These are phyloP conservation scores for Platycercus adscitus DNA, from an alignment of 2,113 vertebrate genomes.

Conservation along the genomic window DNA sequence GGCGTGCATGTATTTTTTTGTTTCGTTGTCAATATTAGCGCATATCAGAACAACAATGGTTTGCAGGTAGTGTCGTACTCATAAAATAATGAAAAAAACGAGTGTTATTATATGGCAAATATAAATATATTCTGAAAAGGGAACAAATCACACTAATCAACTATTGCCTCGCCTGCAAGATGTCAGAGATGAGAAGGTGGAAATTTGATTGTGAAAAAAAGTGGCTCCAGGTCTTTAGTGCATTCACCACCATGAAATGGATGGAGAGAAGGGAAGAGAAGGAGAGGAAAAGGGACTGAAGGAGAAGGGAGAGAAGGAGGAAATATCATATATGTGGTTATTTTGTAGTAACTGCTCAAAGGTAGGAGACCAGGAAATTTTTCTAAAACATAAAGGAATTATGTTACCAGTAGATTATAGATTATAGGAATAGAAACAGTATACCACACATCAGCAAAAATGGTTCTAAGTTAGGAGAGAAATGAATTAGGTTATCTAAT, in stretches of 20 bases:
- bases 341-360: neutral
- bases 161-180: neutral
- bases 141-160: neutral
- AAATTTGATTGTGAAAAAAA: neutral
- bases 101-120: neutral
- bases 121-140: neutral
- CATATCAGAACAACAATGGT: neutral
- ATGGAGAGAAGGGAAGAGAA: neutral
- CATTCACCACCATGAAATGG: neutral
- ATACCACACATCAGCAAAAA: neutral
- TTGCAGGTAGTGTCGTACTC: neutral
- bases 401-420: neutral
- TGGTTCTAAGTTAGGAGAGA: neutral
- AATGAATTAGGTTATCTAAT: neutral
- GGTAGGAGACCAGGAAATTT: neutral
- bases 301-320: neutral
- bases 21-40: neutral
- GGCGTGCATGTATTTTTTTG: rapidly evolving
- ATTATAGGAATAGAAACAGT: neutral
- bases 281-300: neutral
- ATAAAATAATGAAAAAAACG: neutral
- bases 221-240: rapidly evolving
- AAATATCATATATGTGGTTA: neutral
- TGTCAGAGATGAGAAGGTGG: neutral
- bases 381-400: neutral